Evolutionary conservation across 2,888 invertebrate species (phyloP), one percentile per base, ranked within the genome.

Genomic region (Eupithecia tripunctaria): DNA sequence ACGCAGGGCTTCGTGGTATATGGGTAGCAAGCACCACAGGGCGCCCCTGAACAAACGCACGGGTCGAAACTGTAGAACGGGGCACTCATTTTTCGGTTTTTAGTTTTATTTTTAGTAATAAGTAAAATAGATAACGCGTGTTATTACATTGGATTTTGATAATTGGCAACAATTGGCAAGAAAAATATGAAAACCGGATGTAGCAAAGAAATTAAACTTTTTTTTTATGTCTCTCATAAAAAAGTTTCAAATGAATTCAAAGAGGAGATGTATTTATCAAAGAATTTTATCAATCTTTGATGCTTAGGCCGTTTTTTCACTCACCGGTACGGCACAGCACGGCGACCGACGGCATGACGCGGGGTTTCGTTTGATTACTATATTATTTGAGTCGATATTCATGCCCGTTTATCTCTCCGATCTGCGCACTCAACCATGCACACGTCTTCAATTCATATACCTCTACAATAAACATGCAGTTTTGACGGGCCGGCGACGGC

Each of bases 11-110:
- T 91, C n/a, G 91, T 94, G 12, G 86, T 82, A 78, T 90, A 93
- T 0, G 93, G 94, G 66, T 90, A 90, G 77, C 92, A 92, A 6
- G 94, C 92, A 2, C 94, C 94, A 70, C 94, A 93, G 0, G 94
- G 93, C 76, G 77, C 69, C 0, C 93, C 92, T 2, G 86, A 82
- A 77, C 90, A 88, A 4, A 92, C 90, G 82, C 93, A 94, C 2
- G 94, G 94, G 68, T 93, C 93, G 64, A 86, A 93, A 79, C 93
- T 94, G 80, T 94, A 94, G 77, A 90, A 92, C 1, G 93, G 91
- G 79, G 92, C 93, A 85, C 93, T 92, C 93, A 94, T 93, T 89
- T 78, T 78, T 38, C 83, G 64, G 66, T 82, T 85, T 85, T 83
- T 88, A 84, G 29, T 63, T 64, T 38, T 38, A 25, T 64, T 21